Base-by-base conservation (phyloP, 1,140 invertebrate genomes). In the Bombus waltoni region DNA sequence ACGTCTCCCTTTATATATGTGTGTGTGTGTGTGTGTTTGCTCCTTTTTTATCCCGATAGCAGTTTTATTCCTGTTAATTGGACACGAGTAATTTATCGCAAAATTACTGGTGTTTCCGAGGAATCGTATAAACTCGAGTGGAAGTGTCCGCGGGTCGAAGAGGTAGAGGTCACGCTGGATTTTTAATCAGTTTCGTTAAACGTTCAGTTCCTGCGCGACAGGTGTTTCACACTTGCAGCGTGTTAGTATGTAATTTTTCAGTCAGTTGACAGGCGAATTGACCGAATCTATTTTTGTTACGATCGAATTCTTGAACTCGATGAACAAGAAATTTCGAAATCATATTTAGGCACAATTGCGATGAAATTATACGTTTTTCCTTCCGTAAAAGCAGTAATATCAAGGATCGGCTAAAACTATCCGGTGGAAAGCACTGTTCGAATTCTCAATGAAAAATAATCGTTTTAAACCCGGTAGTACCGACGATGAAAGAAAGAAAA, bases 21-120 rank as follows among this genome's bases (percentile, higher is more conserved):
- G 1, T 18, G 13, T 35, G 6, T 66, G 3, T 15, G 11, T 75
- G 22, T 65, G 35, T 59, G 5, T 62, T 25, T 5, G 32, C 53
- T 25, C 28, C 28, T 8, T 10, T 68, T 68, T 65, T 74, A 88
- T 84, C 44, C 22, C 4, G 40, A 68, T 83, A 75, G 22, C 53
- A 35, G 25, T 68, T 83, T 74, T 40, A 74, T 44, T 32, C 25
- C 18, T 25, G 25, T 77, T 71, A 86, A 80, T 75, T 47, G 57
- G n/a, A 65, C 25, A n/a, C 65, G 25, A n/a, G 15, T 35, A n/a
- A 80, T 72, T 72, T 72, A 72, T 42, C 28, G 38, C 25, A 57
- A 65, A 65, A 35, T 81, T 59, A 22, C 28, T 18, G 0, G 28
- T 47, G 15, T 40, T 59, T n/a, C n/a, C 57, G 5, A 11, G 72